These are phyloP conservation scores for Malurus cyaneus DNA, from an alignment of 2,113 vertebrate genomes.

Conservation along the genomic window DNA sequence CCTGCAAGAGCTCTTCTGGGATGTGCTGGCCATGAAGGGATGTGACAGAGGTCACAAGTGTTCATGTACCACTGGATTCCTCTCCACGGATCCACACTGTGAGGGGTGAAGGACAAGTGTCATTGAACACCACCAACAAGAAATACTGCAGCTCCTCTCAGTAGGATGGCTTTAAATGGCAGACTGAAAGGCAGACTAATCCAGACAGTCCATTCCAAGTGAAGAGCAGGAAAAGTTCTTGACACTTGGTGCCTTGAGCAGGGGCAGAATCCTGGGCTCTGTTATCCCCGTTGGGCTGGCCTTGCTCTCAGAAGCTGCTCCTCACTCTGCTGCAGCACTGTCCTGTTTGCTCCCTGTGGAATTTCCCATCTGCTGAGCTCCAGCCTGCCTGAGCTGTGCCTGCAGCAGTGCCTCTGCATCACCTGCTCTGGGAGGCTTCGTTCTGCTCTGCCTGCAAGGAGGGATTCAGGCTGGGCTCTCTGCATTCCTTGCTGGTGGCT, in stretches of 20 bases:
- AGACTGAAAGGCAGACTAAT: background rate
- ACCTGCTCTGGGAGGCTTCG: background rate
- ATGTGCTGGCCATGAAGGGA: background rate
- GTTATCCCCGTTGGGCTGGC: background rate
- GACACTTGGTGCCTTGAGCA: background rate
- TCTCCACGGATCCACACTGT: background rate
- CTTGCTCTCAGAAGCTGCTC: background rate
- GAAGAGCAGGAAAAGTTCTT: background rate
- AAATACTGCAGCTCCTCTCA: background rate
- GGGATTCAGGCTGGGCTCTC: background rate
- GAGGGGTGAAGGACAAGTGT: background rate
- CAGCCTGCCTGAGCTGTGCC: rapidly evolving
- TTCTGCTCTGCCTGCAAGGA: background rate
- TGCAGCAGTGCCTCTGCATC: background rate
- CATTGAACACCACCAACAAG: background rate
- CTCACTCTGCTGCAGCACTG: background rate
- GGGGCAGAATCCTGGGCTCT: background rate
- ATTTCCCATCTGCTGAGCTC: background rate
- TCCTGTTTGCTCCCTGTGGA: background rate
- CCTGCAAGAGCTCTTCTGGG: background rate
- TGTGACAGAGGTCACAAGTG: background rate
- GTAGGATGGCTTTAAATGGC: background rate
- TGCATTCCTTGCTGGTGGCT: background rate
- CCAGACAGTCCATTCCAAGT: background rate
- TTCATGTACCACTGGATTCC: background rate